Evolutionary conservation across 2,888 invertebrate genomes (phyloP), one percentile per base, ranked within the genome.

Genomic region (Sympetrum striolatum): DNA sequence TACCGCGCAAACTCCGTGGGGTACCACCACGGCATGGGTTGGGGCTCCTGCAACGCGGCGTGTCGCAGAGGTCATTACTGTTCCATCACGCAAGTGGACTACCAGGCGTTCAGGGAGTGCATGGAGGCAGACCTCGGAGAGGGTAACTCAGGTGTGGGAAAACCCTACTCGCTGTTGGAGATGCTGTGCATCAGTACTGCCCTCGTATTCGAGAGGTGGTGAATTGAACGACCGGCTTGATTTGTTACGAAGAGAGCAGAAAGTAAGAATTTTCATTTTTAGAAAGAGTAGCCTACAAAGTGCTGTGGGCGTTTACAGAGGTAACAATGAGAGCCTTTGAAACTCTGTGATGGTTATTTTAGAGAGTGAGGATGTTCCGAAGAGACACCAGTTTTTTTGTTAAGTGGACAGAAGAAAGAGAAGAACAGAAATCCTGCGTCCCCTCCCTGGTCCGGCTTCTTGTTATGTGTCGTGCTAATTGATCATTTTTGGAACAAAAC

Each of bases 1-100:
- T 95, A 96, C 92, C 95, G 95, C 35, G 97, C 97, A 90, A 97
- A 98, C 94, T 96, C 96, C 31, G 97, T 97, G 25, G 95, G 96
- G 90, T 93, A 94, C 92, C 93, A 94, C 31, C 94, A 93, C 90
- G 93, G 94, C 6, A 94, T 94, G 15, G 93, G 93, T 15, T 97
- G 97, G 92, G 93, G 93, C 91, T 92, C 91, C 93, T 95, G 95
- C 92, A 97, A 96, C 93, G 96, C 96, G 18, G 95, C 96, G 25
- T 98, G 98, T 93, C 96, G 96, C 81, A 96, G 97, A 92, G 96
- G 96, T 92, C 98, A 98, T 93, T 97, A 97, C 94, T 98, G 98
- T 94, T 97, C 98, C 48, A 97, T 98, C 92, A 98, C 97, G 15
- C 95, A 97, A 90, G 95, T 98, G 90, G 98, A 98, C 93, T 96